Conservation (phyloP, 2,113 vertebrate genomes). For the Tupaia tana region DNA sequence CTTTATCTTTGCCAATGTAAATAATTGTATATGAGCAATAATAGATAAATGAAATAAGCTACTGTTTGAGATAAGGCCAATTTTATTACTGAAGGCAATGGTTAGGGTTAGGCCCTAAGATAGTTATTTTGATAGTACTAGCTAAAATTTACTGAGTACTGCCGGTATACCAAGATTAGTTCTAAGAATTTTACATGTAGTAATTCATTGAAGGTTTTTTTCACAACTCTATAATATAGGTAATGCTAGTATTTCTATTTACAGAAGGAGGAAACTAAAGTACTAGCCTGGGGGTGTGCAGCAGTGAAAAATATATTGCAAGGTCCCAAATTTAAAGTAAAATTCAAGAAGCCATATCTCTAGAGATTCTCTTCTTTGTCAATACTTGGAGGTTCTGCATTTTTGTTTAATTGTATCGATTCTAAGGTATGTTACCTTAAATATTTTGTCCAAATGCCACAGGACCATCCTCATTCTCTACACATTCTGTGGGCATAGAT, state of each 20-base stretch:
- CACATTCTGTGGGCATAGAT: background rate
- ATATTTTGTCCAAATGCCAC: background rate
- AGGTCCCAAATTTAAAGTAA: background rate
- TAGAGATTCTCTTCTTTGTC: background rate
- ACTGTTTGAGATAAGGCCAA: background rate
- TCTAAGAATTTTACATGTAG: background rate
- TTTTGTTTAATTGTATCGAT: background rate
- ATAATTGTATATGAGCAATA: background rate
- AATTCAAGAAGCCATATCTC: background rate
- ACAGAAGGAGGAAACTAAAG: background rate
- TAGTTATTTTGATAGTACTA: background rate
- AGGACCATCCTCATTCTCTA: background rate
- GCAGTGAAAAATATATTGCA: background rate
- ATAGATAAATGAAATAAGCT: background rate
- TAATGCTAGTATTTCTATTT: background rate
- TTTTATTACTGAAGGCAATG: background rate
- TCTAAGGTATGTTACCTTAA: background rate
- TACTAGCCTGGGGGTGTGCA: background rate
- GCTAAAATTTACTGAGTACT: background rate
- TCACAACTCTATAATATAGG: background rate
- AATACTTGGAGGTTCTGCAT: background rate
- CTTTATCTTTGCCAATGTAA: background rate
- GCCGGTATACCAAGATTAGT: background rate
- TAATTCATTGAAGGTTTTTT: background rate
- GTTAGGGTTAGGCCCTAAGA: background rate